Conservation (phyloP, 2,888 invertebrate genomes). For the Cistogaster globosa region DNA sequence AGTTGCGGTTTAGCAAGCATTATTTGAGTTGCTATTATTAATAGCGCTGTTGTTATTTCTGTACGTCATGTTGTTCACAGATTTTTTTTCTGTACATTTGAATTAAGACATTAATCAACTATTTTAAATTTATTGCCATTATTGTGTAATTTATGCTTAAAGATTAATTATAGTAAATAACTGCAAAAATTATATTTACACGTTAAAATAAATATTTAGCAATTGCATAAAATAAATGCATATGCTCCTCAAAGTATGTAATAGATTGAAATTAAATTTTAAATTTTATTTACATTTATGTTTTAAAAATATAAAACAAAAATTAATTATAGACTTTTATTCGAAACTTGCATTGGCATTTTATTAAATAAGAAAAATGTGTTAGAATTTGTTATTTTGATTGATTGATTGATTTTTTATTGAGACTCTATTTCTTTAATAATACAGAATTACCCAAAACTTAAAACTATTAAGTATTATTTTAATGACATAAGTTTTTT, state of each 20-base stretch:
- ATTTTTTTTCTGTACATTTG: conserved; percentile 28
- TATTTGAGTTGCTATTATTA: conserved; percentile 45
- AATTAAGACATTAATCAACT: conserved; percentile 71
- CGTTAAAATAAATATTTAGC: not conserved
- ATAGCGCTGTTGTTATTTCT: conserved; percentile 22
- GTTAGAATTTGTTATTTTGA: no score
- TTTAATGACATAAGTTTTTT: no score
- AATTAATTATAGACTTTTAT: no score
- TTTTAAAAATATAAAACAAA: no score
- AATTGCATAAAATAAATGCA: conserved; percentile 20
- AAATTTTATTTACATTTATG: not conserved
- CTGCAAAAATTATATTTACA: conserved; percentile 34
- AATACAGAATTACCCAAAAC: no score
- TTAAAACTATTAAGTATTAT: no score
- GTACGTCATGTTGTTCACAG: conserved; percentile 39
- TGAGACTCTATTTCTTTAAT: no score
- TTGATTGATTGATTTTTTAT: no score
- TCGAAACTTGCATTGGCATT: no score
- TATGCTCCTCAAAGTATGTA: conserved; percentile 38
- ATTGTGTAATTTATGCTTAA: conserved; percentile 63
- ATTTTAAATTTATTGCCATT: conserved; percentile 54
- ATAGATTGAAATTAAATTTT: not conserved
- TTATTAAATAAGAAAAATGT: no score
- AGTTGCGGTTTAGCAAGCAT: conserved; percentile 57
- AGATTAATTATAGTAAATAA: conserved; percentile 67